A percentile compares a stretch with the other conserved stretches of the same genome.
phyloP scores from a whole-genome alignment of 2,113 vertebrate genomes.

The Sturnus vulgaris region DNA sequence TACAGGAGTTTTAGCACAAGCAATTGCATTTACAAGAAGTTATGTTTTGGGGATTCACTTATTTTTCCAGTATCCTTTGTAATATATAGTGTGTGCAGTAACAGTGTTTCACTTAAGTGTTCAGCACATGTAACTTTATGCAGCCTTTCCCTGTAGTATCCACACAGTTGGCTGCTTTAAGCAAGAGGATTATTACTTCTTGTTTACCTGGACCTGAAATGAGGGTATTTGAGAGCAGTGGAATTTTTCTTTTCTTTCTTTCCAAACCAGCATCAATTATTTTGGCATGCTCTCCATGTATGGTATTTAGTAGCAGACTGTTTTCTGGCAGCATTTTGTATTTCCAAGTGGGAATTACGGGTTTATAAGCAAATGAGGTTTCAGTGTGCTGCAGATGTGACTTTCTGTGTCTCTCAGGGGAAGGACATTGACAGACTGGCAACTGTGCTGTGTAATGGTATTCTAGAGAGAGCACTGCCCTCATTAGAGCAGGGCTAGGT shows the following conservation, averaged over 20 bases:
- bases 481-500: slow-evolving; percentile 63
- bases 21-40: neutral
- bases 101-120: neutral
- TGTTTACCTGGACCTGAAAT: neutral
- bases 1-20: neutral
- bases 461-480: slow-evolving; percentile 70
- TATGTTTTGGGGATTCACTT: neutral
- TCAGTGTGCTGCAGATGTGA: slow-evolving; percentile 73
- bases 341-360: slow-evolving; percentile 68
- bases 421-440: slow-evolving; percentile 66
- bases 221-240: neutral
- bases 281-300: slow-evolving; percentile 59
- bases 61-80: neutral
- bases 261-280: slow-evolving; percentile 60
- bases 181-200: neutral
- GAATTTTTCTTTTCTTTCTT: neutral
- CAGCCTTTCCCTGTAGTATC: neutral
- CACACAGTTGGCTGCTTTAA: neutral
- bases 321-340: slow-evolving; percentile 63
- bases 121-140: neutral
- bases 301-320: slow-evolving; percentile 67
- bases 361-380: slow-evolving; percentile 72
- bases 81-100: neutral
- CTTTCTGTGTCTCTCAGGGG: slow-evolving; percentile 66
- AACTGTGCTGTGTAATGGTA: slow-evolving; percentile 64